Base-by-base conservation (phyloP, 2,113 vertebrate species). In the Ptyas mucosa region DNA sequence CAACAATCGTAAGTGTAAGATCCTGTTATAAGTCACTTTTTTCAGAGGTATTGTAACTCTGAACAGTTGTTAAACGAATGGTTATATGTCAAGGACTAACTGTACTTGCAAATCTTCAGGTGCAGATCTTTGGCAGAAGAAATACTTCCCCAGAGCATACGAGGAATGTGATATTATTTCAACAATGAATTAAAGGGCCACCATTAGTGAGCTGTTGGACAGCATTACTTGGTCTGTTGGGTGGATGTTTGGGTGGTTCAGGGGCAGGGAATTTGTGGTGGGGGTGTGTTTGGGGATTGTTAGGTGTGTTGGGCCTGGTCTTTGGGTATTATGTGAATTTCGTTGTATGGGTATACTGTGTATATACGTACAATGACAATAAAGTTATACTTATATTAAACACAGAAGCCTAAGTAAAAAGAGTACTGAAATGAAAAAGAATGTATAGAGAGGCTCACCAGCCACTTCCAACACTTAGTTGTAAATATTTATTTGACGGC, bases 401-500 rank as follows among this genome's bases (percentile, higher is more conserved):
- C 93, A 64, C 92, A 95, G 95, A 51, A 87, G 89, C 29, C 49
- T 75, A 86, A 52, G 1, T 92, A 88, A 87, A 55, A 93, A 95
- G 94, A 96, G 95, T 96, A 96, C 93, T 94, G 95, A 96, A 96
- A 95, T 0, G 0, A 93, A 96, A 94, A 95, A 96, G 95, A 96
- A 96, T 95, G 94, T 95, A 93, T 95, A 97, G 95, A 97, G 95
- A 95, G 51, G n/a, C 46, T n/a, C 89, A 18, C 53, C 24, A 89
- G 91, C 92, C 85, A 91, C 88, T 90, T 75, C 61, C 0, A 5
- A 94, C 93, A 93, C 96, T 61, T 97, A 97, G 96, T 96, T 97
- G 96, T 95, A 97, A 96, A 97, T 96, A 97, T 96, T 97, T 97
- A 96, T 96, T 96, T 96, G 95, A 92, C 92, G 96, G 93, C 90